These are phyloP conservation scores for Oedothorax gibbosus DNA, from an alignment of 1,140 invertebrate species.

Conservation along the genomic window DNA sequence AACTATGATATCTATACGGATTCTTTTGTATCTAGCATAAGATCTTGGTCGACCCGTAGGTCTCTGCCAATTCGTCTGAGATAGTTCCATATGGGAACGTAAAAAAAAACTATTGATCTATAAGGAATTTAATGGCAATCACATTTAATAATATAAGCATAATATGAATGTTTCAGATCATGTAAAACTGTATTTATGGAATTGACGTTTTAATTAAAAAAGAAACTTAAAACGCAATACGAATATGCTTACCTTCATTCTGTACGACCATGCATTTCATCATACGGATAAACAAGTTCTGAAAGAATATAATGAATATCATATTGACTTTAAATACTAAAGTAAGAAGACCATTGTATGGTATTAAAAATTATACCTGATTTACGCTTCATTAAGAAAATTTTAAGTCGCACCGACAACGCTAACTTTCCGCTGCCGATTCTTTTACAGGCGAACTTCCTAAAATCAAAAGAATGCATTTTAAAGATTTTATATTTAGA, in stretches of 20 bases:
- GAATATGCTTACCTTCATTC: conserved; percentile 31
- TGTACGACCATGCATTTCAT: conserved; percentile 35
- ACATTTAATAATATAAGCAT: no score
- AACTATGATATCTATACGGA: no score
- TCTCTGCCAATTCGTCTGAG: no score
- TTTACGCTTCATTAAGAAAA: conserved; percentile 31
- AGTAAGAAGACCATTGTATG: background rate
- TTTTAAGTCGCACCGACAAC: background rate
- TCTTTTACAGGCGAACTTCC: background rate
- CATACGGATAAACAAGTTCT: conserved; percentile 31
- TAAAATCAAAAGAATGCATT: conserved; percentile 4
- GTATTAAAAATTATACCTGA: conserved; percentile 13
- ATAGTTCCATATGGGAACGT: no score
- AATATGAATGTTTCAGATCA: no score
- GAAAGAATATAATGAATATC: background rate
- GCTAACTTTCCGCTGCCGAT: conserved; percentile 3
- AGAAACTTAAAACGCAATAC: background rate
- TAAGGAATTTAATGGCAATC: no score
- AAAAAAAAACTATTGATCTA: no score
- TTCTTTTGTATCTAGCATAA: no score
- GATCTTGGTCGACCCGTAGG: no score
- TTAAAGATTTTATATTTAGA: background rate
- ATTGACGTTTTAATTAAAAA: background rate
- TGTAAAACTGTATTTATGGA: no score
- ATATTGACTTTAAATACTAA: background rate